Evolutionary conservation across 2,888 invertebrate species (phyloP).

Genomic region (Creontiades dilutus): DNA sequence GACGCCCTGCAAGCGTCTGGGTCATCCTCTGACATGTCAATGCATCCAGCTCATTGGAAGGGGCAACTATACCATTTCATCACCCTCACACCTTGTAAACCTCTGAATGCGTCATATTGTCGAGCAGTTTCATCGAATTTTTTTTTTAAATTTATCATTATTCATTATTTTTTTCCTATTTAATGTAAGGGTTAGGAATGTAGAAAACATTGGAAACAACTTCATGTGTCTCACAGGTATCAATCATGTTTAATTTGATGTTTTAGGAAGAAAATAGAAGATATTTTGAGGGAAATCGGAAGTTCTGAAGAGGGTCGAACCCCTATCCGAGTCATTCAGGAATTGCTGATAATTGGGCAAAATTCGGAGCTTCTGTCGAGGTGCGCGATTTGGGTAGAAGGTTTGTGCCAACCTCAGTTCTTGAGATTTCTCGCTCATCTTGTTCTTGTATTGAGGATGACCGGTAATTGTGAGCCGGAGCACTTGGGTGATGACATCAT

Average conservation of each 20-base stretch:
- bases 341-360: constrained; percentile 90
- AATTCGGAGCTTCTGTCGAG: constrained; percentile 82
- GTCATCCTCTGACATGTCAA: too few species aligned
- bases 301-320: constrained; percentile 80
- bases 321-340: constrained; percentile 89
- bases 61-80: too few species aligned
- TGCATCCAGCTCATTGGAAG: too few species aligned
- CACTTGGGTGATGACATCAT: constrained; percentile 87
- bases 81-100: too few species aligned
- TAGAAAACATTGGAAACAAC: too few species aligned
- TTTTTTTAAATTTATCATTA: too few species aligned
- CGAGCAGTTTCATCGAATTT: too few species aligned
- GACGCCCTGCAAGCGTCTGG: too few species aligned
- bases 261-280: constrained; percentile 80
- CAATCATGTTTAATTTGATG: neutral
- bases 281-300: constrained; percentile 85
- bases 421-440: constrained; percentile 92
- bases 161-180: too few species aligned
- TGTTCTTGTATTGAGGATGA: constrained; percentile 88
- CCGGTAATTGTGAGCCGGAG: constrained; percentile 86
- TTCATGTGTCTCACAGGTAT: too few species aligned
- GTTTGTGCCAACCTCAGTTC: constrained; percentile 79
- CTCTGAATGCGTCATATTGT: too few species aligned
- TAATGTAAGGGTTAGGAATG: too few species aligned
- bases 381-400: constrained; percentile 71